Evolutionary conservation across 2,113 vertebrate genomes (phyloP), one percentile per base, ranked within the genome.

Genomic region (Leptobrachium leishanense): DNA sequence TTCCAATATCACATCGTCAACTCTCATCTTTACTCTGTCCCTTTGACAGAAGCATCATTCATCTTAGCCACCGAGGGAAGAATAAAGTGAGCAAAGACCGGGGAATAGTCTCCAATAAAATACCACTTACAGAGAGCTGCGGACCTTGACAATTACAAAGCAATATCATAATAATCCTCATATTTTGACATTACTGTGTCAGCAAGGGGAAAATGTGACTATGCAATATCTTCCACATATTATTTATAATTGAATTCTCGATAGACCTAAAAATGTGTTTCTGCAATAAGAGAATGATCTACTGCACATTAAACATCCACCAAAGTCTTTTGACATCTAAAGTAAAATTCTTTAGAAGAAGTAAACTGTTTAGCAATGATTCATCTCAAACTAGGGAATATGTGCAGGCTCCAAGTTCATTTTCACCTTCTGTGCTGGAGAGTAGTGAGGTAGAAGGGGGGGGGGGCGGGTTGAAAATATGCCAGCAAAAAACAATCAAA

Each of bases 291-390:
- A 50, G 8, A 5, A 4, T 50, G 46, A 50, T 72, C 10, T 13
- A 57, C 10, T 42, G 54, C 8, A 2, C 8, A 11, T 3, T 57
- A 57, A 72, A 40, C 39, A 62, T 74, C 4, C 41, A 72, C 31
- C 54, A 20, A 72, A 15, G 12, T 43, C 39, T 41, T 1, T 5
- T 42, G 42, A 3, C 5, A 39, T 66, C n/a, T 53, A 39, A 13
- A 43, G 15, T 13, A 50, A 54, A 68, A 54, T 7, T 20, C 41
- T 13, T 43, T 46, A 53, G 11, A 66, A 2, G 31, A 2, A 4
- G 15, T 76, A 68, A 68, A 15, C 42, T 68, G 53, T 57, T 76
- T 68, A 76, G 15, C 46, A 76, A 76, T 68, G 74, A 68, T 68
- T 57, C 9, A 42, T 31, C 11, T 39, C 40, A 68, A 1, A 13